Conservation (phyloP, 2,888 invertebrate genomes). For the Eledona agricola region DNA sequence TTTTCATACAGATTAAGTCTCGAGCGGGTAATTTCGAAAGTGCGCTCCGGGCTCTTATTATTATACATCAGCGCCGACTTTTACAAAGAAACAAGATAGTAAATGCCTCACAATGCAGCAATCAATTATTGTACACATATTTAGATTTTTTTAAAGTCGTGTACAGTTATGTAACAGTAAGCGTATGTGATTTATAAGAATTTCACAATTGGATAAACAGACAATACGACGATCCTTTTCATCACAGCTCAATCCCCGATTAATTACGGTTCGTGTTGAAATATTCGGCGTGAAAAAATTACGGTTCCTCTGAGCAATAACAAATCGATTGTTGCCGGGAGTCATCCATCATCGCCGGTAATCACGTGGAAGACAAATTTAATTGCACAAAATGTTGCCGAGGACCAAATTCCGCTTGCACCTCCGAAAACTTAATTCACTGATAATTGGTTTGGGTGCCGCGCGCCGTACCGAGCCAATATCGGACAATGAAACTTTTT, state of each 20-base stretch:
- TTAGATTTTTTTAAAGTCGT: slow-evolving; percentile 30
- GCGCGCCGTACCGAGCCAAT: too few relatives aligned
- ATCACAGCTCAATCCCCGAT: slow-evolving; percentile 17
- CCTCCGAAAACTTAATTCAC: too few relatives aligned
- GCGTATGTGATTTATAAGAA: slow-evolving; percentile 36
- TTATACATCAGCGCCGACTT: slow-evolving; percentile 38
- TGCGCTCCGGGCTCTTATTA: slow-evolving; percentile 37
- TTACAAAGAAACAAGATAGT: slow-evolving; percentile 40
- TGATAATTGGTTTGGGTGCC: too few relatives aligned
- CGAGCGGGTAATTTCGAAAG: slow-evolving; percentile 38
- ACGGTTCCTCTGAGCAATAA: slow-evolving; percentile 8
- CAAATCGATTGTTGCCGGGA: slow-evolving; percentile 19
- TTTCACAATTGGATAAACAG: slow-evolving; percentile 36
- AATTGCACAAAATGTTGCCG: neutral
- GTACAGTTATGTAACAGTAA: slow-evolving; percentile 37
- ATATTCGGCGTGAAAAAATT: slow-evolving; percentile 7
- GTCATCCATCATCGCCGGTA: slow-evolving; percentile 10
- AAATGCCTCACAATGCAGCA: slow-evolving; percentile 38
- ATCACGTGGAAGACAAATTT: slow-evolving; percentile 13
- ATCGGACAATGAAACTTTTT: too few relatives aligned
- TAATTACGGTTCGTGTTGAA: slow-evolving; percentile 13
- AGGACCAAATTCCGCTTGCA: too few relatives aligned
- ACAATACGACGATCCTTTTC: slow-evolving; percentile 32
- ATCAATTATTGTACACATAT: slow-evolving; percentile 40
- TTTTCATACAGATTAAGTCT: slow-evolving; percentile 26